Conservation (phyloP, 2,888 invertebrate genomes). For the Amiota minor region DNA sequence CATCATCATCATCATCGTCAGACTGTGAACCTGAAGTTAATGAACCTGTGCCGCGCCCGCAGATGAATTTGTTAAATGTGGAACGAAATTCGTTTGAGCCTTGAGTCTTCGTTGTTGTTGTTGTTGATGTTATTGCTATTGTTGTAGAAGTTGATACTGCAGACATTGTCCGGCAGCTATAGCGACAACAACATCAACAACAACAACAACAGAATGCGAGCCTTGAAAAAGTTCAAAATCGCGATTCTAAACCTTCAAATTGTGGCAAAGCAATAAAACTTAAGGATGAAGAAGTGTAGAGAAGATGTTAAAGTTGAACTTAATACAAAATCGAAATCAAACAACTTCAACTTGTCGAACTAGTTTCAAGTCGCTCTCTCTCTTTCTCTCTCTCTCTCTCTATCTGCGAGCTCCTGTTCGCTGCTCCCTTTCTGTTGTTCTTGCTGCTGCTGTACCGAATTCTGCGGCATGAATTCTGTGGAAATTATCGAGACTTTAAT, state of each 20-base stretch:
- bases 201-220: conserved; percentile 5
- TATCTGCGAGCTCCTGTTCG: conserved; percentile 20
- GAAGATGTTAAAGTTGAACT: neutral
- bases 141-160: neutral
- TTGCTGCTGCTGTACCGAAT: conserved; percentile 41
- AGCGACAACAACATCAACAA: neutral
- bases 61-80: neutral
- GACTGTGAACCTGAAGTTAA: conserved; percentile 56
- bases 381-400: conserved; percentile 44
- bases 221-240: conserved; percentile 13
- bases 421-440: neutral
- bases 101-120: conserved; percentile 31
- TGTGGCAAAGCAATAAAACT: conserved; percentile 2
- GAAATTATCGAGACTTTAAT: conserved; percentile 64
- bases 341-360: conserved; percentile 22
- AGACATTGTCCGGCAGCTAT: conserved; percentile 18
- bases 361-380: neutral
- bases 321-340: conserved; percentile 25
- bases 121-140: conserved; percentile 32
- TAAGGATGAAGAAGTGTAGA: neutral
- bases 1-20: neutral
- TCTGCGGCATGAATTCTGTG: conserved; percentile 64
- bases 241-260: conserved; percentile 12
- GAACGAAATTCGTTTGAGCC: neutral
- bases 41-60: conserved; percentile 55